Percentiles rank a stretch among this genome's conserved stretches.
Conservation (phyloP, 2,113 vertebrate species). For the Chaetodon trifascialis region DNA sequence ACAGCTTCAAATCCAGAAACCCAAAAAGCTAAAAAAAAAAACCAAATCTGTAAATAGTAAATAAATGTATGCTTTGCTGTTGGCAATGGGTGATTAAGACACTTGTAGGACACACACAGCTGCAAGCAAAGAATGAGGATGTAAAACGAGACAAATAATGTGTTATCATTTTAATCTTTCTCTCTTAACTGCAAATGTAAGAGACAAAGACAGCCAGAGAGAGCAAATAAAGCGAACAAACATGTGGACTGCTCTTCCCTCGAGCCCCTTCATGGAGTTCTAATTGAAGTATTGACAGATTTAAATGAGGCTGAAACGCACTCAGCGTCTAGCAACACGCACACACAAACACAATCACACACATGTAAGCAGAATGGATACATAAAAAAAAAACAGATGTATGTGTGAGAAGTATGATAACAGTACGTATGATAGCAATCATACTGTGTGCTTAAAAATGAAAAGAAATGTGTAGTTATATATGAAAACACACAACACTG, state of each 20-base stretch:
- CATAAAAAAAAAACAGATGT: neutral
- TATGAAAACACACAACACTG: slow-evolving; percentile 16
- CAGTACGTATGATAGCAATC: neutral
- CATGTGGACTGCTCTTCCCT: slow-evolving; percentile 74
- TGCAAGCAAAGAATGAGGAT: slow-evolving; percentile 26
- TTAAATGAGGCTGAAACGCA: slow-evolving; percentile 88
- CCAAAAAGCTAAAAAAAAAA: slow-evolving; percentile 22
- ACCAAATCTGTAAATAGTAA: slow-evolving; percentile 22
- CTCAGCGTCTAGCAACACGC: slow-evolving; percentile 38
- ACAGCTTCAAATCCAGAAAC: neutral
- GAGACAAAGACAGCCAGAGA: slow-evolving; percentile 49
- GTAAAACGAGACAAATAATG: slow-evolving; percentile 33
- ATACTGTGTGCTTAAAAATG: slow-evolving; percentile 7
- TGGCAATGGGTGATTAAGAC: slow-evolving; percentile 10
- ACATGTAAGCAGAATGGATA: slow-evolving; percentile 25
- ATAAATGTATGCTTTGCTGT: slow-evolving; percentile 30
- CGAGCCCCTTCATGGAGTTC: slow-evolving; percentile 74
- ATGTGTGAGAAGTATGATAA: neutral
- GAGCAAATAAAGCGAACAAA: slow-evolving; percentile 68
- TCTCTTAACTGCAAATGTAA: slow-evolving; percentile 36
- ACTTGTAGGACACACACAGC: slow-evolving; percentile 33
- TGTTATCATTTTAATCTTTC: slow-evolving; percentile 36
- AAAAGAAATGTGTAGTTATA: slow-evolving; percentile 27
- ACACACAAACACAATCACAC: slow-evolving; percentile 39
- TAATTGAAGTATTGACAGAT: slow-evolving; percentile 86